Evolutionary conservation across 2,888 invertebrate species (phyloP).

Genomic region (Pelosia muscerda): DNA sequence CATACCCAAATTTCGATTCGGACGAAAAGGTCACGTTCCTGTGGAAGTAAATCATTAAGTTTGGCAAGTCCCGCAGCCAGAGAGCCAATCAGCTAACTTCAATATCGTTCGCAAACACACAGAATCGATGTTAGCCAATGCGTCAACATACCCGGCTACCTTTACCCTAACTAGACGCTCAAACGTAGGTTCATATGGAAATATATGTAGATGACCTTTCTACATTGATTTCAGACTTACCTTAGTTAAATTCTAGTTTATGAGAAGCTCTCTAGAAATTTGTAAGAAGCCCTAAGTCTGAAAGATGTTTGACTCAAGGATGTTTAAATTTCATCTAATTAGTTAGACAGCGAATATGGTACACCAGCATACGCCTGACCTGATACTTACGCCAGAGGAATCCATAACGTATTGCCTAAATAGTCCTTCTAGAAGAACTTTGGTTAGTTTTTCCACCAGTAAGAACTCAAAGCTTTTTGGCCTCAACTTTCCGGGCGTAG

Average conservation of each 20-base stretch:
- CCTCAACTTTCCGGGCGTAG: too few species aligned
- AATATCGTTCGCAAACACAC: slow-evolving; percentile 77
- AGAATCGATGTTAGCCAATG: slow-evolving; percentile 67
- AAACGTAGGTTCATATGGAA: slow-evolving; percentile 31
- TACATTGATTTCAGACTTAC: neutral
- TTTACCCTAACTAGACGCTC: slow-evolving; percentile 47
- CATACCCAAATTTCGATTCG: slow-evolving; percentile 17
- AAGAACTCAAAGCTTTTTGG: too few species aligned
- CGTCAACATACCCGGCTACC: slow-evolving; percentile 63
- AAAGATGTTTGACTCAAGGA: neutral
- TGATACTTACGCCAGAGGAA: neutral
- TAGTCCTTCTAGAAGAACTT: too few species aligned
- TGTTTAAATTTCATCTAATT: too few species aligned
- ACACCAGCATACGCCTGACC: neutral
- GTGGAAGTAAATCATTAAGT: slow-evolving; percentile 57
- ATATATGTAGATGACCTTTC: neutral
- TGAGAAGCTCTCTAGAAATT: too few species aligned
- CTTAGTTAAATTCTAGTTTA: neutral
- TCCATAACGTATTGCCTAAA: too few species aligned
- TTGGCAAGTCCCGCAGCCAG: slow-evolving; percentile 62
- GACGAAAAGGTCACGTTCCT: slow-evolving; percentile 46
- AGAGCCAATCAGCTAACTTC: slow-evolving; percentile 81
- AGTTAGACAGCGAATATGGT: neutral
- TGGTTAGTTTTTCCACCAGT: too few species aligned
- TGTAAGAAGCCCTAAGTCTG: too few species aligned